Percentiles rank a stretch among this genome's conserved stretches.
These are phyloP conservation scores for Dissostichus mawsoni DNA, from an alignment of 2,113 vertebrate species.

Conservation along the genomic window DNA sequence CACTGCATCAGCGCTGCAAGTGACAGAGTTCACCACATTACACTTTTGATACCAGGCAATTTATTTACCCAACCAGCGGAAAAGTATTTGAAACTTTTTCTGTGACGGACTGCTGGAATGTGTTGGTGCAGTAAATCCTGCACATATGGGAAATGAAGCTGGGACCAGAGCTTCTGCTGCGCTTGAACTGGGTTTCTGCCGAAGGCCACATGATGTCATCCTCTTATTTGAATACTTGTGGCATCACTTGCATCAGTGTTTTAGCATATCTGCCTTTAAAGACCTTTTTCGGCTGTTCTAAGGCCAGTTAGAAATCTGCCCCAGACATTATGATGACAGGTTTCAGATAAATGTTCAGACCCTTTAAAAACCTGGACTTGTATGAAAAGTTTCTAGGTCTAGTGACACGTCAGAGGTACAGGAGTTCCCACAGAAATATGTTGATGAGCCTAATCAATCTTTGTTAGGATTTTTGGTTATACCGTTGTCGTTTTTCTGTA, in stretches of 20 bases:
- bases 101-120: constrained; percentile 23
- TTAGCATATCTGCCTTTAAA: constrained; percentile 59
- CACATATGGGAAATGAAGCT: constrained; percentile 48
- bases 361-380: neutral
- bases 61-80: constrained; percentile 38
- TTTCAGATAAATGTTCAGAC: neutral
- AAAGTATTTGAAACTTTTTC: constrained; percentile 41
- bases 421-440: neutral
- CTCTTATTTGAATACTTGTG: constrained; percentile 64
- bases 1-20: neutral
- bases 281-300: constrained; percentile 7
- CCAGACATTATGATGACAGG: neutral
- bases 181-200: constrained; percentile 15
- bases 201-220: constrained; percentile 61
- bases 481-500: no score
- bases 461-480: no score
- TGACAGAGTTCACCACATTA: constrained; percentile 23
- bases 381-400: neutral
- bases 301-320: constrained; percentile 2
- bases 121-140: constrained; percentile 47
- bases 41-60: constrained; percentile 13
- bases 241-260: constrained; percentile 42
- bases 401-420: neutral
- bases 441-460: no score
- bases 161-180: constrained; percentile 5